Conservation (phyloP, 1,140 invertebrate genomes). For the Drosophila azteca region DNA sequence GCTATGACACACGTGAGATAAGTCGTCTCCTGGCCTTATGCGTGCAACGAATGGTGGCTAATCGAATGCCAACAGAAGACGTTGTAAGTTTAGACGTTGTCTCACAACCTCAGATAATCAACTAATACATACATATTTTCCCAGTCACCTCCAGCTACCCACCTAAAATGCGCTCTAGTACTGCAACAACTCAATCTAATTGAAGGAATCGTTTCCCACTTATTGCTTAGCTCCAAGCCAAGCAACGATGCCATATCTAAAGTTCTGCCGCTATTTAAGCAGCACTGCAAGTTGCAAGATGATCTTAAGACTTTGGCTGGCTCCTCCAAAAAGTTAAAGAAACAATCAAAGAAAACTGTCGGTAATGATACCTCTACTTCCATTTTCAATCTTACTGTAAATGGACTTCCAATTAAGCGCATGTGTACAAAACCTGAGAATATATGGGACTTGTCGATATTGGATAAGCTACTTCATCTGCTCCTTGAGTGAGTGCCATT, state of each 20-base stretch:
- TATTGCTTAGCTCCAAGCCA: slow-evolving; percentile 58
- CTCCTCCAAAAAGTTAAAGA: slow-evolving; percentile 57
- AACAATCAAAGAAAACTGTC: slow-evolving; percentile 44
- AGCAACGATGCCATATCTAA: slow-evolving; percentile 59
- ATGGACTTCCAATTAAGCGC: slow-evolving; percentile 54
- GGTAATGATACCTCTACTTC: slow-evolving; percentile 31
- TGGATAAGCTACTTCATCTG: slow-evolving; percentile 66
- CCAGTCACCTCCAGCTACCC: slow-evolving; percentile 56
- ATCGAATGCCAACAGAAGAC: slow-evolving; percentile 62
- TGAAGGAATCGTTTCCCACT: slow-evolving; percentile 71
- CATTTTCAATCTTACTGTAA: slow-evolving; percentile 61
- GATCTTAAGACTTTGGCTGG: slow-evolving; percentile 43
- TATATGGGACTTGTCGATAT: slow-evolving; percentile 75
- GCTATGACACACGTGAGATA: slow-evolving; percentile 71
- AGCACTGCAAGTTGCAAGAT: slow-evolving; percentile 60
- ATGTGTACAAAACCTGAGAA: slow-evolving; percentile 67
- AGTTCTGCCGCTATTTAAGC: slow-evolving; percentile 69
- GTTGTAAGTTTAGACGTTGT: slow-evolving; percentile 32
- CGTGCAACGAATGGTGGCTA: slow-evolving; percentile 57
- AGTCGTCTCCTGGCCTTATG: slow-evolving; percentile 53
- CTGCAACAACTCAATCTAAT: slow-evolving; percentile 76
- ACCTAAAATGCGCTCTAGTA: slow-evolving; percentile 63
- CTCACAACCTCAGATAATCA: neutral
- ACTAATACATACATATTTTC: neutral
- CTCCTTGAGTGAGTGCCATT: slow-evolving; percentile 63